Percentiles rank a stretch among this genome's conserved stretches.
Evolutionary conservation across 2,888 invertebrate genomes (phyloP).

Genomic region (Mamestra brassicae): DNA sequence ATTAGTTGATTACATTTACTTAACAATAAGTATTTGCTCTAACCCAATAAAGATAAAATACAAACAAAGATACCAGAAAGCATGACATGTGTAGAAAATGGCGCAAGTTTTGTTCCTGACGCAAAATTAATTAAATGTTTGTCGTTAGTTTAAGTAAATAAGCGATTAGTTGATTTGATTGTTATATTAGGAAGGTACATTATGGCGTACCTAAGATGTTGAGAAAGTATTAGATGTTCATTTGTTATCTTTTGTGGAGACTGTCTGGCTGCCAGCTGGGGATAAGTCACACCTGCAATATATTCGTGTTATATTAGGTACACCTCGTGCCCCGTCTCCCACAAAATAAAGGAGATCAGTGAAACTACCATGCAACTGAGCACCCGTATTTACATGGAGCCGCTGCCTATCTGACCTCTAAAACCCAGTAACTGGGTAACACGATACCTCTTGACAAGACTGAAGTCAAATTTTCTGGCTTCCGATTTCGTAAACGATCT

Average conservation of each 20-base stretch:
- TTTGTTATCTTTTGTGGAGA: conserved; percentile 21
- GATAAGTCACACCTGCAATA: neutral
- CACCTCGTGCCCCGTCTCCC: neutral
- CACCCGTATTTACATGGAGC: too few relatives aligned
- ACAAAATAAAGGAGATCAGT: too few relatives aligned
- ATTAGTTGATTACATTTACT: conserved; percentile 26
- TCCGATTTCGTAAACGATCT: too few relatives aligned
- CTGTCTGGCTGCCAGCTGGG: neutral
- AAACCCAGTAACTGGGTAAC: too few relatives aligned
- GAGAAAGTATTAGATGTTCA: conserved; percentile 27
- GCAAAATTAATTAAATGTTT: conserved; percentile 19
- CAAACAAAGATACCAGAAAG: conserved; percentile 47
- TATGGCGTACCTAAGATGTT: neutral
- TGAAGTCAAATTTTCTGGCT: too few relatives aligned
- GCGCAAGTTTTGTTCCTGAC: conserved; percentile 42
- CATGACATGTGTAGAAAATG: conserved; percentile 28
- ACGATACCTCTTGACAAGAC: too few relatives aligned
- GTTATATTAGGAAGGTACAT: conserved; percentile 18
- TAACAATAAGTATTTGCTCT: conserved; percentile 11
- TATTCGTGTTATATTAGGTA: neutral
- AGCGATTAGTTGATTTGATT: conserved; percentile 21
- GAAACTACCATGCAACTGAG: too few relatives aligned
- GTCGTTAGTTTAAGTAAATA: conserved; percentile 29
- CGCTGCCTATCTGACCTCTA: too few relatives aligned
- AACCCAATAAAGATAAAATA: conserved; percentile 23